These are phyloP conservation scores for Phainopepla nitens DNA, from an alignment of 2,113 vertebrate species.

Conservation along the genomic window DNA sequence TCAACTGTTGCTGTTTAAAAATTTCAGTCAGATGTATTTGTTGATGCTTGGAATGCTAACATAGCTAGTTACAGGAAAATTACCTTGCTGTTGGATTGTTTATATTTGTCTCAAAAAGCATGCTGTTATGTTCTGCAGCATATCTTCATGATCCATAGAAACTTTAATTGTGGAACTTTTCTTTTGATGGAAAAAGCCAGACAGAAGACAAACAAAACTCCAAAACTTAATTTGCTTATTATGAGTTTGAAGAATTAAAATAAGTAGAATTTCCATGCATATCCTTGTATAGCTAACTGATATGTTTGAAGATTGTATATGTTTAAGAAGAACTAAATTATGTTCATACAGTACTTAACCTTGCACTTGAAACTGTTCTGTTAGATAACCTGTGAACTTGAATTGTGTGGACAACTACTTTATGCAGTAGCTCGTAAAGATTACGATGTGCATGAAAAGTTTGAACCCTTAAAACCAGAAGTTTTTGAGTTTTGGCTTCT, in stretches of 20 bases:
- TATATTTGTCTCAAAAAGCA: neutral
- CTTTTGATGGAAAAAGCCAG: neutral
- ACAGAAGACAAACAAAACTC: neutral
- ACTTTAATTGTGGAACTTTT: neutral
- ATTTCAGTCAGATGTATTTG: neutral
- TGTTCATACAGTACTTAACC: neutral
- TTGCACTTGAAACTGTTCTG: neutral
- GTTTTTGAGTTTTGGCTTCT: constrained; percentile 10
- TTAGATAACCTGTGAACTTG: neutral
- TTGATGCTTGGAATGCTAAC: neutral
- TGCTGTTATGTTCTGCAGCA: neutral
- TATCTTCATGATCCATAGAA: neutral
- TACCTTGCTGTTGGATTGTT: neutral
- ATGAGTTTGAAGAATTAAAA: neutral
- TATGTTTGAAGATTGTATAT: neutral
- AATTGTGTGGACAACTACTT: neutral
- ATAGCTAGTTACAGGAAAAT: neutral
- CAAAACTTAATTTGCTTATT: neutral
- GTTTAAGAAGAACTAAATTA: neutral
- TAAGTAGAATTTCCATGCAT: neutral
- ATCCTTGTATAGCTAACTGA: neutral
- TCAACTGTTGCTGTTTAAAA: neutral
- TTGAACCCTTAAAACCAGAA: neutral
- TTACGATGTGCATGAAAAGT: accelerated
- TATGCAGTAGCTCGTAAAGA: neutral